Evolutionary conservation across 2,888 invertebrate species (phyloP).

Genomic region (Gnatocerus cornutus): DNA sequence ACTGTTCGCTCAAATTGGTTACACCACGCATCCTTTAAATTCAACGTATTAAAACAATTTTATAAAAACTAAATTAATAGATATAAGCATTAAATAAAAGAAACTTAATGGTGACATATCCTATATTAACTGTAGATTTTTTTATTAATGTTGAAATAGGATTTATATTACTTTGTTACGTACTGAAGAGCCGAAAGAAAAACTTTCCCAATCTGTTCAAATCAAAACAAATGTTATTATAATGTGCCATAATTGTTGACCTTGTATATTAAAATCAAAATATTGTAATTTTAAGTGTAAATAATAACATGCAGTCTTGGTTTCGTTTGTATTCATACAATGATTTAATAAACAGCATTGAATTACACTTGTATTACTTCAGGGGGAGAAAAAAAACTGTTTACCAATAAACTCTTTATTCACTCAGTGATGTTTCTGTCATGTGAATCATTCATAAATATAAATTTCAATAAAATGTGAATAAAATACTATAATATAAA

Average conservation of each 20-base stretch:
- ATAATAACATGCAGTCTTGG: conserved; percentile 27
- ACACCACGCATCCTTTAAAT: conserved; percentile 28
- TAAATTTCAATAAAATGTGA: conserved; percentile 66
- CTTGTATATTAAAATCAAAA: conserved; percentile 46
- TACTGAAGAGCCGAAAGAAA: conserved; percentile 25
- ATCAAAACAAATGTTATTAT: conserved; percentile 38
- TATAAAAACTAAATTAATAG: conserved; percentile 39
- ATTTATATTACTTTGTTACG: conserved; percentile 41
- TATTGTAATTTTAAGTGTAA: conserved; percentile 50
- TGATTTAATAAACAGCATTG: conserved; percentile 42
- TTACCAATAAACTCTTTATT: conserved; percentile 64
- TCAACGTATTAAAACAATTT: conserved; percentile 37
- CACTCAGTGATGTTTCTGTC: conserved; percentile 66
- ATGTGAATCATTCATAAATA: conserved; percentile 66
- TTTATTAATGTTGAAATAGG: conserved; percentile 48
- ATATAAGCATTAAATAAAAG: conserved; percentile 38
- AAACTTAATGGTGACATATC: conserved; percentile 50
- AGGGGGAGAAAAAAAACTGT: not conserved
- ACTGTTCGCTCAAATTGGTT: conserved; percentile 30
- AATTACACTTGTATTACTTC: not conserved
- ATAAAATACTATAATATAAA: conserved; percentile 68
- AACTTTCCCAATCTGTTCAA: conserved; percentile 34
- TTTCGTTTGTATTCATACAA: conserved; percentile 41
- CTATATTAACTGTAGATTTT: conserved; percentile 43
- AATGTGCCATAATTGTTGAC: conserved; percentile 52